These are phyloP conservation scores for Gibbula magus DNA, from an alignment of 2,888 invertebrate genomes.

Conservation along the genomic window DNA sequence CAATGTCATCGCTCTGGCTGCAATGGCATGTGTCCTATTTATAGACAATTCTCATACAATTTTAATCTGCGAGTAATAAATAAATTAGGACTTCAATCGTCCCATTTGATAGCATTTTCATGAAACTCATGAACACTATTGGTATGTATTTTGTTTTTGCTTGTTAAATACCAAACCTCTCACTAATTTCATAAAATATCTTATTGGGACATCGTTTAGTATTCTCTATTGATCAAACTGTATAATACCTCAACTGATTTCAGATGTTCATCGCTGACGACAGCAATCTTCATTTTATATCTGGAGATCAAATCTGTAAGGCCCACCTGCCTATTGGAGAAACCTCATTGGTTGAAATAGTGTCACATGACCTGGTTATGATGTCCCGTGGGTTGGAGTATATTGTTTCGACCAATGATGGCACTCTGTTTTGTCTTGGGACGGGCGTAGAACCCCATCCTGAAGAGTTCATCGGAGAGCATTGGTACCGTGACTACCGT, in stretches of 20 bases:
- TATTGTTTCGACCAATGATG: conserved; percentile 69
- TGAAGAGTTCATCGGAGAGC: conserved; percentile 34
- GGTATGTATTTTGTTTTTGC: not conserved
- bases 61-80: too few species aligned
- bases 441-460: conserved; percentile 43
- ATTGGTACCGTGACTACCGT: not conserved
- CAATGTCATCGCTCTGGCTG: too few species aligned
- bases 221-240: too few species aligned
- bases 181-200: too few species aligned
- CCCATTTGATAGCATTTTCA: too few species aligned
- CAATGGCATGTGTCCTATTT: too few species aligned
- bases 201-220: too few species aligned
- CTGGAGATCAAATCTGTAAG: conserved; percentile 62
- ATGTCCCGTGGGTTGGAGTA: conserved; percentile 63
- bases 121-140: too few species aligned
- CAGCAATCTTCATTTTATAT: conserved; percentile 66
- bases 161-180: too few species aligned
- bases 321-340: conserved; percentile 65
- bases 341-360: conserved; percentile 66
- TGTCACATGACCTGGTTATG: conserved; percentile 66
- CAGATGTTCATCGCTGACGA: conserved; percentile 66
- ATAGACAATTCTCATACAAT: too few species aligned
- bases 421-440: conserved; percentile 69
- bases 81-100: too few species aligned
- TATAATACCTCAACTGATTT: not conserved